Evolutionary conservation across 2,888 invertebrate genomes (phyloP), one percentile per base, ranked within the genome.

Genomic region (Metallyticus violacea): DNA sequence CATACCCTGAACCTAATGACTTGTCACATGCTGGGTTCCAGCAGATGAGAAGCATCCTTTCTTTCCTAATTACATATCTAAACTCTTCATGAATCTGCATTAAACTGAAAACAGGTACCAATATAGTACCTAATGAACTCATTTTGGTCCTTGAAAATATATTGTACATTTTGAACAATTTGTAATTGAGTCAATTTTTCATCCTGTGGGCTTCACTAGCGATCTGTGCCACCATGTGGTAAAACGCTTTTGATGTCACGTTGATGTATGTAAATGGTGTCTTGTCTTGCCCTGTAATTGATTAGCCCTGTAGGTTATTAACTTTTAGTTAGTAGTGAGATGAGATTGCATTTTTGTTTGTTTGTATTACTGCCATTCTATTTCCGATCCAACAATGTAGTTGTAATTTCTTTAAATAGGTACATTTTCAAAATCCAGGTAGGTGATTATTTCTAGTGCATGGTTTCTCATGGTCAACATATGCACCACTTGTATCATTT

Each of bases 191-290:
- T 62, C 22, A 62, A 62, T 26, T 85, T 30, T 83, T 87, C 88
- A 88, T 88, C 88, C 86, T 88, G 88, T 88, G 88, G 88, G 88
- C 88, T 88, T 88, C 88, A 88, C 87, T 84, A 83, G 87, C 76
- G 87, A 76, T 87, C 87, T 85, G 81, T 81, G 85, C 87, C 85
- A 85, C 86, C 81, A 27, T 86, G 88, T 88, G 88, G 86, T 86
- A 84, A 86, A 86, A 79, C 86, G 88, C 88, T 88, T 88, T 88
- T 87, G 84, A 79, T 88, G 88, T 88, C 82, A 86, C 88, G 86
- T 87, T 88, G 86, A 87, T 88, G 86, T 86, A 79, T 84, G 77
- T 87, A 62, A 87, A 78, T 81, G 85, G 78, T 28, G 83, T 82
- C 82, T 86, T 82, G 82, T 81, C 27, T 77, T 86, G 86, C 81